phyloP scores from a whole-genome alignment of 2,797 vertebrate genomes.

The Rhinichthys osculus region DNA sequence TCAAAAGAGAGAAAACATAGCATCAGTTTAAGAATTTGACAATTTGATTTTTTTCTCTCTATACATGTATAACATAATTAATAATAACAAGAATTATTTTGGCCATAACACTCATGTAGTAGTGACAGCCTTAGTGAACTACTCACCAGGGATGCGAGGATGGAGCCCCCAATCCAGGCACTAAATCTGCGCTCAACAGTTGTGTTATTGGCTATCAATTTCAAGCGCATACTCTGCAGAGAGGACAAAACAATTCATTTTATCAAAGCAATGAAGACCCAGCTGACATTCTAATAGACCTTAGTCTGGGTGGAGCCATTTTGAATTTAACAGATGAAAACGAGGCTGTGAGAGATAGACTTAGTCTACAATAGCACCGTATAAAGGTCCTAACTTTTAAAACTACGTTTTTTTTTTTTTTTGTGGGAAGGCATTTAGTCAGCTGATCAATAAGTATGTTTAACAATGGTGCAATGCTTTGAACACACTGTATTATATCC shows the following conservation, averaged over 20 bases:
- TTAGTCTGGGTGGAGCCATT: background rate
- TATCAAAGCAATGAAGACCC: background rate
- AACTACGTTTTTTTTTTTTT: background rate
- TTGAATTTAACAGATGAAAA: background rate
- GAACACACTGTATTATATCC: background rate
- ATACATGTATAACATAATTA: background rate
- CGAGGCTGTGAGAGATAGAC: background rate
- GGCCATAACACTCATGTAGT: background rate
- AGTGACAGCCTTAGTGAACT: background rate
- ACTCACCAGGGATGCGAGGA: slow-evolving; percentile 95
- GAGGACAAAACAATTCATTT: slow-evolving; percentile 1
- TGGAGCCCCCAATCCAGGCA: slow-evolving; percentile 97
- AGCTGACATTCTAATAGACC: background rate
- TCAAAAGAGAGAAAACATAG: background rate
- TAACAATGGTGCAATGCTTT: background rate
- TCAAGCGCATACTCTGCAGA: slow-evolving; percentile 95
- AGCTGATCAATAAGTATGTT: background rate
- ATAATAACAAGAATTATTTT: background rate
- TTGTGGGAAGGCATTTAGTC: background rate
- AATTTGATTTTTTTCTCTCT: background rate
- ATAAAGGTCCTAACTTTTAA: background rate
- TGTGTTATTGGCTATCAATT: slow-evolving; percentile 97
- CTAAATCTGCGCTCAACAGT: slow-evolving; percentile 97
- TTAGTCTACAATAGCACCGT: background rate
- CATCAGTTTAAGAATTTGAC: background rate